These are phyloP conservation scores for Pseudorhombus dupliciocellatus DNA, from an alignment of 2,113 vertebrate species.

Conservation along the genomic window DNA sequence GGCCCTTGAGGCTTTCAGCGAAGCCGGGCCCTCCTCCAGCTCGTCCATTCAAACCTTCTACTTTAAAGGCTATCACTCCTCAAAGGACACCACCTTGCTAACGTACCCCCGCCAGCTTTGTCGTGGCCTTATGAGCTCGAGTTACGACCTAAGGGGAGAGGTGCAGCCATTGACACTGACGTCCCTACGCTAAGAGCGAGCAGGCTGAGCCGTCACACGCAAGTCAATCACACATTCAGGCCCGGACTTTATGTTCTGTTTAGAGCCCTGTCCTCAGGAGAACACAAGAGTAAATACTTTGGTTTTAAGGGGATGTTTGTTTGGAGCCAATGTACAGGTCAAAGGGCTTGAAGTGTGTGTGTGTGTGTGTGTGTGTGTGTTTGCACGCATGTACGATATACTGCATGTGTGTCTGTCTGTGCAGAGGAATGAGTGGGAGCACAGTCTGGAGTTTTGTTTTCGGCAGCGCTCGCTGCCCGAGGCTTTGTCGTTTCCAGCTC, in stretches of 20 bases:
- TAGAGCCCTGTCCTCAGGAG: conserved; percentile 45
- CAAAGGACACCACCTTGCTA: conserved; percentile 59
- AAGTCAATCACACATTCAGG: conserved; percentile 12
- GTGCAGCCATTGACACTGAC: conserved; percentile 66
- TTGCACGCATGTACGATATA: background rate
- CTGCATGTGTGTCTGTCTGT: conserved; percentile 31
- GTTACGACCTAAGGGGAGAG: conserved; percentile 72
- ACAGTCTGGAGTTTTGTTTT: conserved; percentile 54
- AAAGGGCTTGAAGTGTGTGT: conserved; percentile 49
- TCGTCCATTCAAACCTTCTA: conserved; percentile 44
- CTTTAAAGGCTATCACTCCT: conserved; percentile 61
- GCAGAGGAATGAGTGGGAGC: conserved; percentile 9
- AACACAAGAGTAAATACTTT: conserved; percentile 40
- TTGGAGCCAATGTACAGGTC: conserved; percentile 64
- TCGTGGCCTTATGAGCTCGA: conserved; percentile 65
- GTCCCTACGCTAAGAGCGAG: conserved; percentile 42
- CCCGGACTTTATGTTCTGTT: conserved; percentile 46
- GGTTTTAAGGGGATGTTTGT: conserved; percentile 61
- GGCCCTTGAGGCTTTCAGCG: conserved; percentile 50
- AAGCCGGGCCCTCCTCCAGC: conserved; percentile 47
- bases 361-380: conserved; percentile 10
- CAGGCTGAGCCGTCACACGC: conserved; percentile 49
- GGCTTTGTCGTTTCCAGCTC: conserved; percentile 55
- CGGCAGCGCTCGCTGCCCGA: conserved; percentile 26
- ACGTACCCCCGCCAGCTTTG: conserved; percentile 62